phyloP scores from a whole-genome alignment of 2,113 vertebrate genomes.

The Speoplatyrhinus poulsoni region DNA sequence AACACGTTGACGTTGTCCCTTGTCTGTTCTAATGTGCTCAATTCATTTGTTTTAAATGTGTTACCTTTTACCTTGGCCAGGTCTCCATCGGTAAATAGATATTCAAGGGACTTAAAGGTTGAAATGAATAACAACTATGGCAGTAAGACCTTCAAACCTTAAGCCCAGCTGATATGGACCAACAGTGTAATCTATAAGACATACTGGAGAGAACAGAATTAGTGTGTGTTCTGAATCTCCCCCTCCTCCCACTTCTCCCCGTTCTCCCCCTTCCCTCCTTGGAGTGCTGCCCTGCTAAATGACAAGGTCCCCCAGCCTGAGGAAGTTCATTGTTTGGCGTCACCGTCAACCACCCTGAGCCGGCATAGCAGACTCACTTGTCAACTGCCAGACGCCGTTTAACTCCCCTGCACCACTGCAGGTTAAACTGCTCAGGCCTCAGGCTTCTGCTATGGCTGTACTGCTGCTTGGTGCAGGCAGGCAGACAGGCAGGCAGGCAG shows the following conservation, averaged over 20 bases:
- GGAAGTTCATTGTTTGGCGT: constrained; percentile 39
- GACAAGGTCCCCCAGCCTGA: constrained; percentile 25
- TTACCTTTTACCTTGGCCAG: no score
- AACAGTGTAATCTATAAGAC: no score
- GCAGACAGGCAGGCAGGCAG: neutral
- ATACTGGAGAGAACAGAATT: no score
- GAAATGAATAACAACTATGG: no score
- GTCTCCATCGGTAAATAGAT: no score
- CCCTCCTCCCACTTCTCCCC: no score
- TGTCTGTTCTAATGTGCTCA: no score
- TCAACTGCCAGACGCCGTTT: constrained; percentile 45
- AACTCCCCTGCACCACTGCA: constrained; percentile 37
- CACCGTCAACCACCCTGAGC: constrained; percentile 24
- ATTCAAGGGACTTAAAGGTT: no score
- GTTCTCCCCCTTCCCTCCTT: constrained; percentile 1
- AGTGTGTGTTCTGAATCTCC: no score
- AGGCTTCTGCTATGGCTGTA: constrained; percentile 57
- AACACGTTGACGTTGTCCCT: no score
- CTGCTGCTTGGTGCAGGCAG: neutral
- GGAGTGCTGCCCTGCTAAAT: neutral
- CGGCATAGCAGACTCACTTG: constrained; percentile 32
- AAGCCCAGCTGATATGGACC: no score
- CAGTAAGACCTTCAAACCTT: neutral
- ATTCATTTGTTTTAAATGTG: no score
- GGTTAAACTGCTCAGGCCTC: constrained; percentile 33